Conservation (phyloP, 2,888 invertebrate genomes). For the Mimachlamys varia region DNA sequence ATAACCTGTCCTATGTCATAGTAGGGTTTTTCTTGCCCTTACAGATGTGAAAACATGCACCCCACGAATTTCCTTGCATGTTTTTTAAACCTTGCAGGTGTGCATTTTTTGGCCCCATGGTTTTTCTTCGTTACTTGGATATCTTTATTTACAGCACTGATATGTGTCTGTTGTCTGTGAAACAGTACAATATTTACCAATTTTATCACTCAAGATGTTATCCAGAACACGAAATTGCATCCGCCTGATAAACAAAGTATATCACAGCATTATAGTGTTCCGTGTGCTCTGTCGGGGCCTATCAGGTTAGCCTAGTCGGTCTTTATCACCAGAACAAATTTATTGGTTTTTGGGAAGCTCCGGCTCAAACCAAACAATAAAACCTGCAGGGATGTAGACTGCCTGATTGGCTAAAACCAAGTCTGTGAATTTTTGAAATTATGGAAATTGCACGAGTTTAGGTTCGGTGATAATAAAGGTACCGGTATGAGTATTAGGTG, state of each 20-base stretch:
- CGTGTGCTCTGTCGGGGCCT: not conserved
- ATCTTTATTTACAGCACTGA: not conserved
- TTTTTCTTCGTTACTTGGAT: not conserved
- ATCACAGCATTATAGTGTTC: not conserved
- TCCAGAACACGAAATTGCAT: conserved; percentile 25
- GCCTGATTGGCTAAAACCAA: not conserved
- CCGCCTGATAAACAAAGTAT: not conserved
- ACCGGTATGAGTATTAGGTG: not conserved
- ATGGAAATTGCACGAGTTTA: not conserved
- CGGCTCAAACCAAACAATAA: not conserved
- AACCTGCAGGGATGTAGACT: not conserved
- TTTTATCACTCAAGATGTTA: not conserved
- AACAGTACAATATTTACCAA: conserved; percentile 3
- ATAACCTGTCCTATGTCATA: not conserved
- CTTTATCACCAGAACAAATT: not conserved
- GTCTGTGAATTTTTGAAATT: not conserved
- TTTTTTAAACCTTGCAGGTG: conserved; percentile 3
- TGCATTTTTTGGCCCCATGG: not conserved
- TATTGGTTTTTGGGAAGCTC: not conserved
- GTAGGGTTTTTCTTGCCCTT: not conserved
- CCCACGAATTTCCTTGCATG: not conserved
- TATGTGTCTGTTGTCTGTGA: not conserved
- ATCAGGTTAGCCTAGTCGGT: not conserved
- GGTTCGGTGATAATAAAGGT: not conserved
- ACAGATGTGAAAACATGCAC: conserved; percentile 34